A percentile compares a stretch with the other conserved stretches of the same genome.
Evolutionary conservation across 2,797 vertebrate species (phyloP).

Genomic region (Prionace glauca): DNA sequence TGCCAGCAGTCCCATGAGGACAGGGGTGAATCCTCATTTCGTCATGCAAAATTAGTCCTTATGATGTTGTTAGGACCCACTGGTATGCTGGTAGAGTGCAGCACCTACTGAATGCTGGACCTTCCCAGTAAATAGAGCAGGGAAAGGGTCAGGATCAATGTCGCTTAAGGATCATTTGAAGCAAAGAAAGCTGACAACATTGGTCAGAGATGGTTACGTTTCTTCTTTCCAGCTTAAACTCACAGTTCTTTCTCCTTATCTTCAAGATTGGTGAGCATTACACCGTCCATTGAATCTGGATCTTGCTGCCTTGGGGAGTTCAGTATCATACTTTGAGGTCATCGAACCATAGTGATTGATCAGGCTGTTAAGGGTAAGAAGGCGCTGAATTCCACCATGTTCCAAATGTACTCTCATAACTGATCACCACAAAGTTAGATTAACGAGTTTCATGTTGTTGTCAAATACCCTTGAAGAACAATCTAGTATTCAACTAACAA

Average conservation of each 20-base stretch:
- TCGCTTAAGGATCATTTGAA: not conserved
- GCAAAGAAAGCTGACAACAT: not conserved
- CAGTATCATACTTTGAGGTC: not conserved
- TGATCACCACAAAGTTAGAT: not conserved
- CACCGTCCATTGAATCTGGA: not conserved
- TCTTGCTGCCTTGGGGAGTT: not conserved
- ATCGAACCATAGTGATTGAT: not conserved
- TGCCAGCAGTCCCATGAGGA: not conserved
- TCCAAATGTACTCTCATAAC: not conserved
- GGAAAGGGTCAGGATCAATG: not conserved
- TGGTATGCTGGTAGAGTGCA: not conserved
- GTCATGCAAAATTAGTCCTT: not conserved
- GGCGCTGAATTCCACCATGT: not conserved
- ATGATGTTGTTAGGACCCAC: not conserved
- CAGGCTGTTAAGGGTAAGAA: not conserved
- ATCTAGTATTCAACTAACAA: not conserved
- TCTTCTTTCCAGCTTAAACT: not conserved
- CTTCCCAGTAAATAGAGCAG: not conserved
- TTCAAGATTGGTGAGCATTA: not conserved
- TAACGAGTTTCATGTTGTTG: not conserved
- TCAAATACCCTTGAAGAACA: not conserved
- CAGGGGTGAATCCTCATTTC: not conserved
- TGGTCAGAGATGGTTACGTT: not conserved
- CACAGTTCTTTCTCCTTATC: not conserved
- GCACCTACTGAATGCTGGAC: not conserved